phyloP scores from a whole-genome alignment of 2,113 vertebrate species.

The Prionailurus viverrinus region DNA sequence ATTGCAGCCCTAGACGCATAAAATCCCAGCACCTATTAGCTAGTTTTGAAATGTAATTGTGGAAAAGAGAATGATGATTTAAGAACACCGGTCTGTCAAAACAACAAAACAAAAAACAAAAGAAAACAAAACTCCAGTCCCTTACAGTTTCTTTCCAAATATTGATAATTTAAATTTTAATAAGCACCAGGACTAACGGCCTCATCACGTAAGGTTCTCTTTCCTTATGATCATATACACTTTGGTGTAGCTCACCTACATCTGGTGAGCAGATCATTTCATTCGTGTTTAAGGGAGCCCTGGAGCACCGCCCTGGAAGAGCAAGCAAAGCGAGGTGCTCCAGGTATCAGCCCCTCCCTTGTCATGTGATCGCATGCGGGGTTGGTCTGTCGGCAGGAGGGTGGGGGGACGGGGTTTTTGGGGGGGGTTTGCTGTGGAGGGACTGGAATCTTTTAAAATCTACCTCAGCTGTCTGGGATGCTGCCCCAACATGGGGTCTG shows the following conservation, averaged over 20 bases:
- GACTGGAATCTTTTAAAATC: too few species aligned
- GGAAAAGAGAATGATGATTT: slow-evolving; percentile 32
- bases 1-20: not conserved
- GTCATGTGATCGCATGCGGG: too few species aligned
- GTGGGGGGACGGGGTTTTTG: too few species aligned
- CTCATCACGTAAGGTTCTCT: not conserved
- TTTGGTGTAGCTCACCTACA: not conserved
- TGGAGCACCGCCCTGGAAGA: not conserved
- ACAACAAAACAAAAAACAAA: not conserved
- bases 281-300: not conserved
- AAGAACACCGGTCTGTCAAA: not conserved
- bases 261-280: not conserved
- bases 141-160: not conserved
- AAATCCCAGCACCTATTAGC: not conserved
- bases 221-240: not conserved
- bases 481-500: too few species aligned
- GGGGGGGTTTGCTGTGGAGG: too few species aligned
- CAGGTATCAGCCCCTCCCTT: not conserved
- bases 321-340: not conserved
- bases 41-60: slow-evolving; percentile 27
- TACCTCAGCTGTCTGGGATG: too few species aligned
- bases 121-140: not conserved
- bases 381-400: too few species aligned
- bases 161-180: slow-evolving; percentile 32
- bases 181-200: not conserved